Base-by-base conservation (phyloP, 1,140 invertebrate species). In the Drosophila pandora region DNA sequence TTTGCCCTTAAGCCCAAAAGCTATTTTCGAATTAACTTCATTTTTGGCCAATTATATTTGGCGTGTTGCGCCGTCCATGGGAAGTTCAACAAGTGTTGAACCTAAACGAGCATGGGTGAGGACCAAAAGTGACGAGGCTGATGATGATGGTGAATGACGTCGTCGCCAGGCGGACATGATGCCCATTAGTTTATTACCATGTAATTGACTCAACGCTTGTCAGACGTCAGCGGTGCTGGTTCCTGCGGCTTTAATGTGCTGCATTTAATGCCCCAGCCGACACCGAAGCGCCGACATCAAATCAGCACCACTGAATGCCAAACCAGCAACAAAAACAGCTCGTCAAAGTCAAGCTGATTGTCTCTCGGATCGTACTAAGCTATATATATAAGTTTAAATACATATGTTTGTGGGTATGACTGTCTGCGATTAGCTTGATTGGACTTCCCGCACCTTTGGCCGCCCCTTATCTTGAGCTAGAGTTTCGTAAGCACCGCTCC, bases 151-250 rank as follows among this genome's bases (percentile, higher is more conserved):
- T 59, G 76, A 47, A 41, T 69, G 55, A 41, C 60, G 65, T 34
- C 47, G 75, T 43, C 55, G 70, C 59, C 71, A 74, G 70, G 43
- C 52, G 50, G 37, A 21, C 75, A 70, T 57, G 75, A 55, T 79
- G 82, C 41, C 78, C 82, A 85, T 85, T 85, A 85, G 82, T 85
- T 85, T 85, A 85, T 85, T 85, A 85, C 83, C 82, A 85, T 85
- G 82, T 85, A 87, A 85, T 85, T 85, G 82, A 85, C 82, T 85
- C 82, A 88, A 79, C 82, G 82, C 82, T 76, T 85, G 82, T 85
- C 82, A 82, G 82, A 39, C 58, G 41, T 30, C 53, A 56, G n/a
- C 32, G 53, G 32, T 69, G 34, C 17, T 48, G 64, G 78, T 82
- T 85, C 74, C 81, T 85, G 81, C 61, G 77, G 82, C 82, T 87